These are phyloP conservation scores for Coremacera marginata DNA, from an alignment of 2,888 invertebrate species.

Conservation along the genomic window DNA sequence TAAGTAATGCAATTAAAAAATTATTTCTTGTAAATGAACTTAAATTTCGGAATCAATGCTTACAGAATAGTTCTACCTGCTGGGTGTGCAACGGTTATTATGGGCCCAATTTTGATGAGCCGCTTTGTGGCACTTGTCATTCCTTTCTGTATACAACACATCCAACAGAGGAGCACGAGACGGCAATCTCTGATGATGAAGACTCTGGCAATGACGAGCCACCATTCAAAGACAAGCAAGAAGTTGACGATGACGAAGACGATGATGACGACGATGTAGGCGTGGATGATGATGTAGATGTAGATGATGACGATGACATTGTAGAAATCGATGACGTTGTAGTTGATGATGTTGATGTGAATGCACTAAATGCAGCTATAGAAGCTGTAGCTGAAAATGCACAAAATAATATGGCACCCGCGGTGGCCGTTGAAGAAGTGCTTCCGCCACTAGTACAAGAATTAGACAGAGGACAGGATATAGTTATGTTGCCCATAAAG, in stretches of 20 bases:
- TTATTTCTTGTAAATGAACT: neutral
- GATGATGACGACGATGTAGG: slow-evolving; percentile 64
- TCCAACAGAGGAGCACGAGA: slow-evolving; percentile 61
- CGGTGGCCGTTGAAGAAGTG: slow-evolving; percentile 31
- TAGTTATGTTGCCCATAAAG: slow-evolving; percentile 54
- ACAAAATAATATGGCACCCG: slow-evolving; percentile 35
- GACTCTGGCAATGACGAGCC: slow-evolving; percentile 97
- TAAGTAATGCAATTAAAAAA: slow-evolving; percentile 46
- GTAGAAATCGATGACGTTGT: slow-evolving; percentile 54
- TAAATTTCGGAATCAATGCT: neutral
- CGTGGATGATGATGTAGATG: slow-evolving; percentile 52
- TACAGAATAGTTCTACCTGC: slow-evolving; percentile 71
- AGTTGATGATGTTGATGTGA: slow-evolving; percentile 56
- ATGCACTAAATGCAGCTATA: slow-evolving; percentile 50
- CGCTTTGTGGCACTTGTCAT: slow-evolving; percentile 92
- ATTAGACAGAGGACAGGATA: slow-evolving; percentile 36
- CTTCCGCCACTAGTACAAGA: slow-evolving; percentile 52
- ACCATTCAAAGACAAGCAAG: slow-evolving; percentile 66
- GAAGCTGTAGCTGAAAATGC: slow-evolving; percentile 39
- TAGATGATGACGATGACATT: slow-evolving; percentile 46
- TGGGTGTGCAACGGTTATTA: slow-evolving; percentile 92
- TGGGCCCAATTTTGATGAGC: slow-evolving; percentile 90
- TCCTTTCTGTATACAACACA: slow-evolving; percentile 88
- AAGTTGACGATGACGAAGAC: slow-evolving; percentile 51
- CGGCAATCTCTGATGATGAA: slow-evolving; percentile 82